These are phyloP conservation scores for Athalia rosae DNA, from an alignment of 2,888 invertebrate species.

Conservation along the genomic window DNA sequence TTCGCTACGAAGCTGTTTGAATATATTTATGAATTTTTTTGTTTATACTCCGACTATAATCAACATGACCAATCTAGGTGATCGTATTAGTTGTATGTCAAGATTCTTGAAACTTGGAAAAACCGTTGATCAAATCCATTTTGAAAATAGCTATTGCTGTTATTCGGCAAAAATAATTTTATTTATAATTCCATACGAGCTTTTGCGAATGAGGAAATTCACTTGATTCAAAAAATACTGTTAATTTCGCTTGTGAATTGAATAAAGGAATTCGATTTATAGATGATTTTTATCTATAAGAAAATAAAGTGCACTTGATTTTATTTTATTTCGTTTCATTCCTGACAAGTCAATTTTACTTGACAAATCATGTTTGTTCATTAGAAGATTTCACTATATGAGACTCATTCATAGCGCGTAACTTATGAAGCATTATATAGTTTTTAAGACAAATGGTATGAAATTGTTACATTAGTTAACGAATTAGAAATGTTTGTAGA, in stretches of 20 bases:
- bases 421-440: slow-evolving; percentile 28
- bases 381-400: not conserved
- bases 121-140: not conserved
- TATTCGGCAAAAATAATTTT: slow-evolving; percentile 2
- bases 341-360: not conserved
- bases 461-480: slow-evolving; percentile 17
- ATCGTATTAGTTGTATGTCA: slow-evolving; percentile 7
- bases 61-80: slow-evolving; percentile 20
- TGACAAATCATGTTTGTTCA: not conserved
- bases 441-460: slow-evolving; percentile 20
- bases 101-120: too few species aligned
- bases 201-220: too few species aligned
- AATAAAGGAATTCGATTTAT: too few species aligned
- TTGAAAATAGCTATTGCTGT: not conserved
- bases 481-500: slow-evolving; percentile 11
- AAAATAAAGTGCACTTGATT: too few species aligned
- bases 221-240: too few species aligned
- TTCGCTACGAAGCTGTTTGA: not conserved
- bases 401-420: slow-evolving; percentile 10
- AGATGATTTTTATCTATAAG: too few species aligned
- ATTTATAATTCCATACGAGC: not conserved
- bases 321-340: too few species aligned
- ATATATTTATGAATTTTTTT: not conserved
- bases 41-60: slow-evolving; percentile 23
- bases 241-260: too few species aligned